Base-by-base conservation (phyloP, 2,113 vertebrate genomes). In the Tor tambroides region DNA sequence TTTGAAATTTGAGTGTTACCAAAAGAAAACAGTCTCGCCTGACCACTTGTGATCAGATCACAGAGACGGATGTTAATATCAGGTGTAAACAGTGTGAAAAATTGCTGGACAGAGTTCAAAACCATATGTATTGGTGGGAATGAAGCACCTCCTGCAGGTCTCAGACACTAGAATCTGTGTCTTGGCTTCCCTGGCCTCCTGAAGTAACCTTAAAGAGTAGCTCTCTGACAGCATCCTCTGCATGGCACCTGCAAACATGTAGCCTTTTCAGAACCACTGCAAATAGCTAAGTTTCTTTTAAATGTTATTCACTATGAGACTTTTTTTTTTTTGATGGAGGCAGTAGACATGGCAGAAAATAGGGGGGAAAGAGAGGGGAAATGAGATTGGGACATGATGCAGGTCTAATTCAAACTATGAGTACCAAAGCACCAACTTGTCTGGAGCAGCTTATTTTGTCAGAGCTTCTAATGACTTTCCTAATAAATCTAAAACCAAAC, bases 201-300 rank as follows among this genome's bases (percentile, higher is more conserved):
- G 97, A 6, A 98, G 84, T 21, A 98, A 89, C 43, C 92, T 95
- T 94, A 95, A 95, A 59, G 95, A 93, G 82, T 91, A 96, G 92
- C 94, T 95, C 91, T 99, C 97, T 0, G 96, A 94, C 90, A 99
- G 91, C 98, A 98, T 97, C 92, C 96, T 96, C 89, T 98, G 97
- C 98, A 99, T 99, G 89, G 98, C 98, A 28, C 93, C 98, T 99
- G 88, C 0, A 87, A 79, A 90, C 32, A 92, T 28, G 89, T 0
- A 77, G 43, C 43, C 11, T 23, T 1, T 63, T 81, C 59, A 81
- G 80, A 14, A 7, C 46, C n/a, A 26, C 46, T 76, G 56, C 56
- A 59, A 65, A 28, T 30, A 26, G 10, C 32, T 4, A 17, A 71
- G 26, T 14, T 71, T 38, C 32, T 21, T 72, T 21, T 35, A 21